Base-by-base conservation (phyloP, 2,888 invertebrate species). In the Ornithoptera alexandrae region DNA sequence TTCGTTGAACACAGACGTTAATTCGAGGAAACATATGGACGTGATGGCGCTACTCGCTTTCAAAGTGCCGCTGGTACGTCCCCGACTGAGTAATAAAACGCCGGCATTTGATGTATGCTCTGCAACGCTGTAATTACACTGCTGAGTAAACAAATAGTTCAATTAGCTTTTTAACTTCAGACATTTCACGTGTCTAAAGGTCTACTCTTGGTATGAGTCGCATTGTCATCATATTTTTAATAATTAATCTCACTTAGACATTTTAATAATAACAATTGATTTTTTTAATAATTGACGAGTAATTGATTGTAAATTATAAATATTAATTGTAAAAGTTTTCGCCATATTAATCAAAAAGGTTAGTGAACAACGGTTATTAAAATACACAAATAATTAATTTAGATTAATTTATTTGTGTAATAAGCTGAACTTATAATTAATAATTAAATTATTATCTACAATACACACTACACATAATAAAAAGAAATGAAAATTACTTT, bases 1-100 rank as follows among this genome's bases (percentile, higher is more conserved):
- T 92, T 91, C 90, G 86, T 83, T 85, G 92, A 92, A 92, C 91
- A 89, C 92, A 92, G 90, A 91, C 90, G 85, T 89, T 84, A 87
- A 84, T 92, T 91, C 92, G 84, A 90, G 92, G 92, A 92, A 92
- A 85, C 92, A 92, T 89, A 87, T 92, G 92, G 87, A 83, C 81
- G 84, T 83, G 86, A 89, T 88, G 90, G 88, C 87, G 87, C 90
- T 92, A 81, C 86, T 87, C 86, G 79, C 72, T 85, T 85, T 90
- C 89, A 92, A 91, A 92, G 90, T 86, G 89, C 92, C 91, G 90
- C 88, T 77, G 84, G 77, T 73, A 72, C 72, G 69, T 62, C 71
- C 65, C 73, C 57, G 69, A 17, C 74, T 50, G 68, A 74, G 75
- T 76, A 77, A 85, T 92, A 87, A 91, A 91, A 86, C 82, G 79